A percentile compares a stretch with the other conserved stretches of the same genome.
These are phyloP conservation scores for Pyrgus malvae DNA, from an alignment of 2,888 invertebrate genomes.

Conservation along the genomic window DNA sequence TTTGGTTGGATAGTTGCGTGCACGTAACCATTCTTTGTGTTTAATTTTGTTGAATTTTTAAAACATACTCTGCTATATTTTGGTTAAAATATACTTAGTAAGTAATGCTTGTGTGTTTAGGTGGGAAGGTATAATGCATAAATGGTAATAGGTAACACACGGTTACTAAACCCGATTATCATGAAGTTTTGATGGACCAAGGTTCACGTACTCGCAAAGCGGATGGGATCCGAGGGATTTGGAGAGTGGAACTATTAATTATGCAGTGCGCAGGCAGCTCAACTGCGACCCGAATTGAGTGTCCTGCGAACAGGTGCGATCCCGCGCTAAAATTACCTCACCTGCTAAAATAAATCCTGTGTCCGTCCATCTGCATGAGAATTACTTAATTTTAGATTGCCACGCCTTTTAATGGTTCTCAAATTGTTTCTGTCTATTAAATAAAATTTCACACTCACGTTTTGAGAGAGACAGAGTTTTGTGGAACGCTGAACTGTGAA, in stretches of 20 bases:
- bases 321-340: conserved; percentile 28
- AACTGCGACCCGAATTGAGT: conserved; percentile 60
- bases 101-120: not conserved
- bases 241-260: conserved; percentile 59
- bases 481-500: too few relatives aligned
- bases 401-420: too few relatives aligned
- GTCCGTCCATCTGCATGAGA: not conserved
- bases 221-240: conserved; percentile 40
- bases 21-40: too few relatives aligned
- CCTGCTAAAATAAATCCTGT: conserved; percentile 12
- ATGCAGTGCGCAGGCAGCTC: conserved; percentile 59
- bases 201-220: not conserved
- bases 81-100: too few relatives aligned
- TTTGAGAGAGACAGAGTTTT: too few relatives aligned
- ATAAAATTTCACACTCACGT: too few relatives aligned
- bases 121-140: not conserved
- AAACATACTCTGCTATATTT: too few relatives aligned
- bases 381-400: too few relatives aligned
- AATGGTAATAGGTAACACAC: not conserved
- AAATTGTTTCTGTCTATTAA: too few relatives aligned
- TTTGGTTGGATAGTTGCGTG: too few relatives aligned
- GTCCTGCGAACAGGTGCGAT: conserved; percentile 49
- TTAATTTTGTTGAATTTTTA: too few relatives aligned
- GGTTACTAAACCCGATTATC: not conserved
- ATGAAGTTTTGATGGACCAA: conserved; percentile 2